Conservation (phyloP, 2,888 invertebrate genomes). For the Anoplius nigerrimus region DNA sequence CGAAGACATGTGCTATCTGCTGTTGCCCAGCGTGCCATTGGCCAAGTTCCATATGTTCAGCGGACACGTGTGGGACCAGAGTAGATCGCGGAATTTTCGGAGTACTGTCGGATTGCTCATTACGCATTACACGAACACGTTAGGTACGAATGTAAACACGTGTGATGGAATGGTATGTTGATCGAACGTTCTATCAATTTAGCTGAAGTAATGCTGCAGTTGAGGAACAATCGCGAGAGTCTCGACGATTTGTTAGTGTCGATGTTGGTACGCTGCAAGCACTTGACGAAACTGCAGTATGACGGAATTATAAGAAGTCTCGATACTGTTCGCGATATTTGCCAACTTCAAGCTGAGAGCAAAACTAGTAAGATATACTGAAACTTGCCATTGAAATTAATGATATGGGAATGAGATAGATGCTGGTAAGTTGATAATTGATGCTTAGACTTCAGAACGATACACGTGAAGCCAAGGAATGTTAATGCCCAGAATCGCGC, state of each 20-base stretch:
- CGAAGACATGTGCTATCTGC: conserved; percentile 74
- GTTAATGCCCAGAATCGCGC: conserved; percentile 67
- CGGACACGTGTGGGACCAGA: conserved; percentile 75
- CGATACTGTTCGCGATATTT: conserved; percentile 72
- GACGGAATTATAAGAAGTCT: conserved; percentile 75
- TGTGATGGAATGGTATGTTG: background rate
- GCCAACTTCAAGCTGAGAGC: conserved; percentile 65
- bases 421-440: no score
- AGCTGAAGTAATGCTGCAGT: conserved; percentile 74
- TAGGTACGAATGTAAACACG: conserved; percentile 68
- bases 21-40: conserved; percentile 75
- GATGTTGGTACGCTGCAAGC: conserved; percentile 72
- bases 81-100: conserved; percentile 74
- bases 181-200: conserved; percentile 11
- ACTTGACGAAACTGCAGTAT: conserved; percentile 73
- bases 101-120: conserved; percentile 73
- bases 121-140: conserved; percentile 71
- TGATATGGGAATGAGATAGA: background rate
- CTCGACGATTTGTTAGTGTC: conserved; percentile 74
- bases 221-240: conserved; percentile 75
- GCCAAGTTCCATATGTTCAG: conserved; percentile 74
- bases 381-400: background rate
- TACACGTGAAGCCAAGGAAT: conserved; percentile 71
- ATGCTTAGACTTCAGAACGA: conserved; percentile 62
- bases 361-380: conserved; percentile 64